Evolutionary conservation across 2,797 vertebrate species (phyloP), one percentile per base, ranked within the genome.

Genomic region (Astyanax mexicanus): DNA sequence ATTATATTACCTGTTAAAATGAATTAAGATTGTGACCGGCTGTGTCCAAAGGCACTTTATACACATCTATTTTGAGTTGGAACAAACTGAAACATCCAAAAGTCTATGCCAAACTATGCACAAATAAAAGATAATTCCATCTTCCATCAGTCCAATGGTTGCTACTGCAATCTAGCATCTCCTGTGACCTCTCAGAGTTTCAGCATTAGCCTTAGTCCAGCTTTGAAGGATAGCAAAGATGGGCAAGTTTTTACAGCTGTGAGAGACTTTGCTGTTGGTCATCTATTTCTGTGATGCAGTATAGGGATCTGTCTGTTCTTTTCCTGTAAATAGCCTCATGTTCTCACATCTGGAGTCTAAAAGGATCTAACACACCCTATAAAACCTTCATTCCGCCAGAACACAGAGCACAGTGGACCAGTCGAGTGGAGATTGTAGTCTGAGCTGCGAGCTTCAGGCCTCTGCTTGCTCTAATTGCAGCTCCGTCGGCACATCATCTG

Each of bases 401-500:
- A 52, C 23, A 27, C 29, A 42, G 6, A 42, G 19, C 21, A 42
- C 60, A 10, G 21, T 44, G 38, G 23, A 17, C 61, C 21, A 27
- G 27, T 1, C 23, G 38, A 37, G 13, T 38, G 25, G 27, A 11
- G 37, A 15, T 42, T 25, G 52, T 13, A 25, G 61, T 38, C 47
- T 9, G 25, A 65, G n/a, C 37, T 7, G 4, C 19, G 10, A 42
- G 23, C n/a, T 44, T 10, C 17, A 35, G 47, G 17, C 44, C 55
- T 52, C 23, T 0, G n/a, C 45, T 51, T 45, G 32, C 29, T 57
- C 42, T 60, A 49, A 47, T 47, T 47, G 42, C 64, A 44, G 38
- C 45, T 73, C 73, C 35, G 17, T 52, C 23, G n/a, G 38, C 52
- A 52, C 10, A 19, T 82, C 57, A 72, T 67, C 79, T 72, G 62